Percentiles rank a stretch among this genome's conserved stretches.
Evolutionary conservation across 2,888 invertebrate genomes (phyloP).

Genomic region (Acrobeloides nanus): DNA sequence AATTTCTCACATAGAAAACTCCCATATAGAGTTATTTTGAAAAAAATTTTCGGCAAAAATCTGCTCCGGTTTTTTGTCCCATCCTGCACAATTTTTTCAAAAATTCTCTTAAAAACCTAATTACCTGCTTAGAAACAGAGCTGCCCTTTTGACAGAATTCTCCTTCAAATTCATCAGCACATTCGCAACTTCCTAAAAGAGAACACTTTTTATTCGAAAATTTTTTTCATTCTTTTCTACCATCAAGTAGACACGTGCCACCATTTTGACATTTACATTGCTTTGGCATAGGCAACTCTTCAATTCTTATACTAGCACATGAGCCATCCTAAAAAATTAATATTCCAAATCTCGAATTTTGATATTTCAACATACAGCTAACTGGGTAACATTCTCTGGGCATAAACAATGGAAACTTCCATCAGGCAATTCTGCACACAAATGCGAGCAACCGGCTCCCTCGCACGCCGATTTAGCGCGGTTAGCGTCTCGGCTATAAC

Average conservation of each 20-base stretch:
- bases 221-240: too few relatives aligned
- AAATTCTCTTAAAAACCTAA: too few relatives aligned
- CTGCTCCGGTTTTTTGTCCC: too few relatives aligned
- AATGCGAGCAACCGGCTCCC: conserved; percentile 74
- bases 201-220: too few relatives aligned
- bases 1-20: too few relatives aligned
- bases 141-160: conserved; percentile 64
- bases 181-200: conserved; percentile 65
- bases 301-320: conserved; percentile 61
- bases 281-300: conserved; percentile 54
- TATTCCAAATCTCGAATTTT: neutral
- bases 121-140: conserved; percentile 51
- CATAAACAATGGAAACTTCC: conserved; percentile 78
- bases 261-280: conserved; percentile 80
- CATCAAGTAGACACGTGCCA: too few relatives aligned
- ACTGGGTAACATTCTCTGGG: conserved; percentile 64
- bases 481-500: conserved; percentile 25
- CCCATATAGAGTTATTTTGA: too few relatives aligned
- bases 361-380: conserved; percentile 14
- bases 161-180: conserved; percentile 68
- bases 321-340: conserved; percentile 33
- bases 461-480: conserved; percentile 19
- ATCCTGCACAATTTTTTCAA: too few relatives aligned
- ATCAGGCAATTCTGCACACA: conserved; percentile 80
- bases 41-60: too few relatives aligned